Evolutionary conservation across 2,888 invertebrate species (phyloP).

Genomic region (Trisateles emortualis): DNA sequence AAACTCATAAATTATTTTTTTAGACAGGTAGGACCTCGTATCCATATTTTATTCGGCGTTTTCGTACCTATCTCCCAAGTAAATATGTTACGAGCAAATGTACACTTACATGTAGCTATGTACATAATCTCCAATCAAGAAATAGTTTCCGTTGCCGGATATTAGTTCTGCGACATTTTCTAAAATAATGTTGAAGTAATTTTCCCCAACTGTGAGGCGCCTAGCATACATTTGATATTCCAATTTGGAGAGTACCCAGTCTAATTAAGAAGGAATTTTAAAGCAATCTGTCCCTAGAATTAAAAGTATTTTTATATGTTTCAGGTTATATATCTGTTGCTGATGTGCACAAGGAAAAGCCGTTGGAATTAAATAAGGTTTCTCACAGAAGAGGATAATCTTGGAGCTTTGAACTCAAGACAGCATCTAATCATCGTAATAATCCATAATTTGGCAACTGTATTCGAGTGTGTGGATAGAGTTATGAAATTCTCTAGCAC

Average conservation of each 20-base stretch:
- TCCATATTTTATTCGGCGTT: not conserved
- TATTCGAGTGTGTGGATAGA: slow-evolving; percentile 90
- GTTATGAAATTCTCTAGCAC: slow-evolving; percentile 88
- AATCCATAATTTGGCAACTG: slow-evolving; percentile 88
- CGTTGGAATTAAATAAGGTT: not conserved
- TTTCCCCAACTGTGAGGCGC: not conserved
- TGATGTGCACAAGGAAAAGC: slow-evolving; percentile 8
- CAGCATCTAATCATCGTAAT: slow-evolving; percentile 11
- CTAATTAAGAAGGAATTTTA: not conserved
- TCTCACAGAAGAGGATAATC: slow-evolving; percentile 4
- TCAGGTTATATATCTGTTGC: slow-evolving; percentile 11
- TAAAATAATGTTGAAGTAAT: slow-evolving; percentile 31
- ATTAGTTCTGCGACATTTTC: slow-evolving; percentile 43
- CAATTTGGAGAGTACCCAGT: not conserved
- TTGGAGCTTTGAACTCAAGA: slow-evolving; percentile 7
- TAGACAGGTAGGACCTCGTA: not conserved
- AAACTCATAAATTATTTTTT: slow-evolving; percentile 31
- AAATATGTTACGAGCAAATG: slow-evolving; percentile 10
- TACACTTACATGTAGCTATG: slow-evolving; percentile 11
- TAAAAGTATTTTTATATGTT: slow-evolving; percentile 6
- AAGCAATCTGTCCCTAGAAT: not conserved
- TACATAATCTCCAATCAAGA: slow-evolving; percentile 47
- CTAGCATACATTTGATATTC: slow-evolving; percentile 6
- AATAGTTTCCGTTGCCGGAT: slow-evolving; percentile 50
- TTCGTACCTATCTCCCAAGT: not conserved